Percentiles rank a stretch among this genome's conserved stretches.
These are phyloP conservation scores for Arion vulgaris DNA, from an alignment of 1,140 invertebrate genomes.

Conservation along the genomic window DNA sequence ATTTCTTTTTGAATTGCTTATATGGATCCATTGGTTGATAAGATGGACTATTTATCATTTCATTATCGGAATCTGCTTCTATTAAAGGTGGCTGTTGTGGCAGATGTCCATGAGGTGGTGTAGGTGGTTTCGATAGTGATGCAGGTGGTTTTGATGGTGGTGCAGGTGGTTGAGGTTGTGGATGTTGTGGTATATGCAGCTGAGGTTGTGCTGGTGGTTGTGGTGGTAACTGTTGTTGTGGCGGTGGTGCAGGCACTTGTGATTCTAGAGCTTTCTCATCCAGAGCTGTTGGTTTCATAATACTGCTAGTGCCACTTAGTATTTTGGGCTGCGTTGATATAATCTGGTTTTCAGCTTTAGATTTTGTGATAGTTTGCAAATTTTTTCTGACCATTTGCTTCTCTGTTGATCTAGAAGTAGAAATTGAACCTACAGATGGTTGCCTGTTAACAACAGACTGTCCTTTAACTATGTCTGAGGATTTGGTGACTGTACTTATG, in stretches of 20 bases:
- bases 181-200: too few species aligned
- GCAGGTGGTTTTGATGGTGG: too few species aligned
- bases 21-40: too few species aligned
- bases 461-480: not conserved
- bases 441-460: not conserved
- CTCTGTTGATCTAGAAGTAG: not conserved
- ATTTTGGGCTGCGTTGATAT: not conserved
- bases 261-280: too few species aligned
- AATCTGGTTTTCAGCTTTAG: not conserved
- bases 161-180: too few species aligned
- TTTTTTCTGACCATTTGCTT: not conserved
- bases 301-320: not conserved
- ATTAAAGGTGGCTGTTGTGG: not conserved
- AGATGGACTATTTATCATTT: too few species aligned
- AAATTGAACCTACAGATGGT: not conserved
- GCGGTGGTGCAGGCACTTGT: not conserved
- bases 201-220: too few species aligned
- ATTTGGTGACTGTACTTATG: not conserved
- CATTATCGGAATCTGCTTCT: not conserved
- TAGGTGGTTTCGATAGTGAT: too few species aligned
- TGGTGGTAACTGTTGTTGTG: too few species aligned
- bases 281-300: not conserved
- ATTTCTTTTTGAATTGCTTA: not conserved
- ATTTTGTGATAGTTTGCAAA: not conserved
- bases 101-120: too few species aligned